Evolutionary conservation across 2,888 invertebrate species (phyloP), one percentile per base, ranked within the genome.

Genomic region (Pasiphila rectangulata): DNA sequence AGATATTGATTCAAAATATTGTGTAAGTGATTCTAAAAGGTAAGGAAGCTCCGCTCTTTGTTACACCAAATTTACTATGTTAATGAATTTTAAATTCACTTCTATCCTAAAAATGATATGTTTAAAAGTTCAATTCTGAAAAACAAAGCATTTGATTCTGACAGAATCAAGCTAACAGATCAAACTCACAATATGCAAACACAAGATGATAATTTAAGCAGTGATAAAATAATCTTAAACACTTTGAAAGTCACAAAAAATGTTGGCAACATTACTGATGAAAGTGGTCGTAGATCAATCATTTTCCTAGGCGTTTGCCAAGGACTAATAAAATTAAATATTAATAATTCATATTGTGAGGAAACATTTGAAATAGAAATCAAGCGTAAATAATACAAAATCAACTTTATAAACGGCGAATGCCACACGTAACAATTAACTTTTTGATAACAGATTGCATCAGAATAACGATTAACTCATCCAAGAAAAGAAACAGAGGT

Each of bases 271-370:
- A 23, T 20, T 38, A 36, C 40, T 46, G 43, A 46, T 32, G 49
- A 50, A n/a, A 16, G 41, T 52, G 21, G 34, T 48, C 42, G 15
- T 20, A 44, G 44, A 52, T 56, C 45, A 46, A 51, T 58, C 52
- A 46, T 53, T 44, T 39, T 41, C 15, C 24, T 34, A 52, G 27
- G n/a, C n/a, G n/a, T n/a, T n/a, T n/a, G n/a, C n/a, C n/a, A n/a
- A n/a, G n/a, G n/a, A n/a, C n/a, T n/a, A n/a, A n/a, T n/a, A n/a
- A n/a, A n/a, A n/a, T n/a, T 47, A 27, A 32, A 17, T 19, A 42
- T 45, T 38, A 37, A 46, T 48, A 19, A 50, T 47, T 48, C 30
- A 41, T 36, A 35, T 23, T 43, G 19, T 42, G 16, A 42, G 36
- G 42, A 38, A 46, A 46, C 24, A 13, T 30, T 51, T 34, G 13